A percentile compares a stretch with the other conserved stretches of the same genome.
phyloP scores from a whole-genome alignment of 1,140 invertebrate species.

The Drosophila suzukii region DNA sequence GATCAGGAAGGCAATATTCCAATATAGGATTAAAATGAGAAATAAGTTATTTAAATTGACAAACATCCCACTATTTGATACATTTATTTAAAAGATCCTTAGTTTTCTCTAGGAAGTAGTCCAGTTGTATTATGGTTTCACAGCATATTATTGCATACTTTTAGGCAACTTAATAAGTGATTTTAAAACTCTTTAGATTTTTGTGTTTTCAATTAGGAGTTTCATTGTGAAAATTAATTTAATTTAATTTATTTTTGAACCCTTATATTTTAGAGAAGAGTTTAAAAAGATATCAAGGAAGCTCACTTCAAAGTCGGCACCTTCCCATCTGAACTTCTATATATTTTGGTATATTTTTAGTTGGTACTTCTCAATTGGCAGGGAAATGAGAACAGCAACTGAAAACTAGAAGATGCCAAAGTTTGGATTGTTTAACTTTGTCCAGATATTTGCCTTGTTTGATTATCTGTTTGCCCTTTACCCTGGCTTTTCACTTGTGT shows the following conservation, averaged over 20 bases:
- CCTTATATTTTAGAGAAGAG: no score
- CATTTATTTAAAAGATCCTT: no score
- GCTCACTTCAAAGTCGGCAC: background rate
- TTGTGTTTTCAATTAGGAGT: background rate
- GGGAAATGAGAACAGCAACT: constrained; percentile 25
- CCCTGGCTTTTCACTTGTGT: background rate
- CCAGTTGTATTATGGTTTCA: background rate
- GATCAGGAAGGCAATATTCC: background rate
- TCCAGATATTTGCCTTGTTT: constrained; percentile 69
- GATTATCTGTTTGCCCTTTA: constrained; percentile 67
- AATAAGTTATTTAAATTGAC: background rate
- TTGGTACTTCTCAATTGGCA: constrained; percentile 28
- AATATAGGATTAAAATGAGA: background rate
- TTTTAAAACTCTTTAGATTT: no score
- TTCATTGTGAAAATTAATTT: background rate
- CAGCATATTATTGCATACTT: background rate
- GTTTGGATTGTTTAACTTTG: constrained; percentile 52
- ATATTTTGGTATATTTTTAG: constrained; percentile 22
- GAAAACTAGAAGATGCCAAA: constrained; percentile 57
- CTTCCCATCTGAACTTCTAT: background rate
- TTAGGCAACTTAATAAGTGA: background rate
- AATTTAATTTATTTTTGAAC: background rate
- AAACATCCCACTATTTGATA: background rate
- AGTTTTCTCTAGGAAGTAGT: background rate
- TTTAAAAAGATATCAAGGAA: background rate